Conservation (phyloP, 1,140 invertebrate genomes). For the Tetraneura akinire region DNA sequence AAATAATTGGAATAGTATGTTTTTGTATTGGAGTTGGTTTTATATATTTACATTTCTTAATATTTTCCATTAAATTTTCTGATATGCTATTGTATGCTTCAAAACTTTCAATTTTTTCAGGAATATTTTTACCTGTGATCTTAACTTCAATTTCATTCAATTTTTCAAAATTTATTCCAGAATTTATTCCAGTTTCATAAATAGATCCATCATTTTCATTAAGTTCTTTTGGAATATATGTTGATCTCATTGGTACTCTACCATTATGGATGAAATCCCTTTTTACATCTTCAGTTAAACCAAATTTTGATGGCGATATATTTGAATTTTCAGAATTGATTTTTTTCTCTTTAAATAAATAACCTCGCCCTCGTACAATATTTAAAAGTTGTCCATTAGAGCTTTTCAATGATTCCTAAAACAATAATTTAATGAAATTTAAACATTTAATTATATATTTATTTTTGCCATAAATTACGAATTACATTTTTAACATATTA, state of each 20-base stretch:
- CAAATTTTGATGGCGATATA: background rate
- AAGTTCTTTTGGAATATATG: constrained; percentile 81
- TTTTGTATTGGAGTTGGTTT: constrained; percentile 94
- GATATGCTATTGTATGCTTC: constrained; percentile 68
- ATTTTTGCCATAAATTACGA: no score
- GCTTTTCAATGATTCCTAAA: no score
- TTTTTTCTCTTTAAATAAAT: no score
- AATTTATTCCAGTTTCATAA: constrained; percentile 70
- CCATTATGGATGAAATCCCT: background rate
- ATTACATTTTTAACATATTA: no score
- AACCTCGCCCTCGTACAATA: no score
- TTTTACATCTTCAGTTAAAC: background rate
- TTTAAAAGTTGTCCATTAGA: no score
- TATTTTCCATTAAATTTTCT: constrained; percentile 72
- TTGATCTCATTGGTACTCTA: constrained; percentile 60
- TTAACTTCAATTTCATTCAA: constrained; percentile 56
- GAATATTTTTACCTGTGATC: constrained; percentile 70
- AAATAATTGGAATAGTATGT: constrained; percentile 80
- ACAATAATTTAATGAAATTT: no score
- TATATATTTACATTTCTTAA: constrained; percentile 77
- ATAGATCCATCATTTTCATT: constrained; percentile 71
- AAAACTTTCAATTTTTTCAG: constrained; percentile 70
- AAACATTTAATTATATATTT: no score
- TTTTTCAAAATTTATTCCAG: constrained; percentile 82
- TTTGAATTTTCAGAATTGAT: no score